phyloP scores from a whole-genome alignment of 1,140 invertebrate genomes.

The Plodia interpunctella region DNA sequence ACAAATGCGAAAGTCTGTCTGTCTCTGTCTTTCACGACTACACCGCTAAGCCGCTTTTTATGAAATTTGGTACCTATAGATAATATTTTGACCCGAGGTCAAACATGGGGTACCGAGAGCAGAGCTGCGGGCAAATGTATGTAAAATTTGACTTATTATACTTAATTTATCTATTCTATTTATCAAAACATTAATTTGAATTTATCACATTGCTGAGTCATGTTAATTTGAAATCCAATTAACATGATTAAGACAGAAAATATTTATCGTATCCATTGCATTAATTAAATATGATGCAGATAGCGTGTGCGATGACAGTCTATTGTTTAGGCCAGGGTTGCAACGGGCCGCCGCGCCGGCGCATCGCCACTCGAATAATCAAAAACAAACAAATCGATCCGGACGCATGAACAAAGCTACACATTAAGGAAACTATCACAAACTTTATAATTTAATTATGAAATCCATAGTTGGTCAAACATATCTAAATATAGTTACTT shows the following conservation, averaged over 20 bases:
- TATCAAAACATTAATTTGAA: too few relatives aligned
- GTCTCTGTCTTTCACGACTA: too few relatives aligned
- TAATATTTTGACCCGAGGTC: too few relatives aligned
- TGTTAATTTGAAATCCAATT: background rate
- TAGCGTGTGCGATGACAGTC: slow-evolving; percentile 1
- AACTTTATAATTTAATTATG: too few relatives aligned
- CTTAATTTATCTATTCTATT: background rate
- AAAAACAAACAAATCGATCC: background rate
- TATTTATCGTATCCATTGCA: background rate
- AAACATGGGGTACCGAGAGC: too few relatives aligned
- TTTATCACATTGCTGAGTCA: background rate
- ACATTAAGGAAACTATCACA: background rate
- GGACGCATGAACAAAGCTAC: background rate
- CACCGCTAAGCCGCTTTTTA: too few relatives aligned
- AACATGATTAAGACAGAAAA: background rate
- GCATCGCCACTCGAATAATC: too few relatives aligned
- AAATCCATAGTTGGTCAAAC: too few relatives aligned
- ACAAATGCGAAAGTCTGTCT: too few relatives aligned
- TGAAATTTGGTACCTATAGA: too few relatives aligned
- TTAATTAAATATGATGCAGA: background rate
- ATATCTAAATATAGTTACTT: too few relatives aligned
- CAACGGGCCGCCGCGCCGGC: background rate
- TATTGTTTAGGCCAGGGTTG: background rate
- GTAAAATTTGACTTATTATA: background rate
- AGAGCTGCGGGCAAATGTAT: background rate